Base-by-base conservation (phyloP, 2,113 vertebrate species). In the Vidua chalybeata region DNA sequence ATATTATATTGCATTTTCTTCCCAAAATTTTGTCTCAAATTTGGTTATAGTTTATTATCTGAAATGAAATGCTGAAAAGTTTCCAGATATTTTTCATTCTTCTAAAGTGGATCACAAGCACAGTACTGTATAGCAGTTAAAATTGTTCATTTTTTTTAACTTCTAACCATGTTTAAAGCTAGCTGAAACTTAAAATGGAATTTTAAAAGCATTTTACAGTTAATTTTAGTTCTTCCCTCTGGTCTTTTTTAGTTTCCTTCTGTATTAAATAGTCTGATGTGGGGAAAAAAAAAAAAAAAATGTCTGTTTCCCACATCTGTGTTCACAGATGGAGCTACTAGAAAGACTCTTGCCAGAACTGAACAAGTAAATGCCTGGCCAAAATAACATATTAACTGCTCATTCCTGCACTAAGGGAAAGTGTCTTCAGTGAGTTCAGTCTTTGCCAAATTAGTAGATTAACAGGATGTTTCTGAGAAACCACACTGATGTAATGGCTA, bases 281-380 rank as follows among this genome's bases (percentile, higher is more conserved):
- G 52, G 48, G 59, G 8, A 35, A 41, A 41, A 41, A 41, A 41
- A 91, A 64, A 92, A 96, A 93, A 81, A 33, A 2, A 8, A 67
- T 33, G 39, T 61, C 76, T 88, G 26, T 89, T 90, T 88, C 85
- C 79, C 87, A 94, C 93, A 97, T 94, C 93, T 96, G 92, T 74
- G 76, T 88, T 93, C 85, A 90, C 94, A 95, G 94, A 97, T 96
- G 94, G 94, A 96, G 68, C 79, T 90, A 88, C 87, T 92, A 94
- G 62, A 84, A 81, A 84, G 49, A 74, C 33, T 76, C 46, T 78
- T 93, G 83, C 88, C 94, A 96, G 83, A 71, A 90, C 0, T 39
- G 85, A 93, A 61, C 22, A 78, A 94, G 64, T 78, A 94, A 86
- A 73, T 31, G 68, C 20, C n/a, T 64, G 83, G 93, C 79, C 85